Evolutionary conservation across 2,113 vertebrate genomes (phyloP), one percentile per base, ranked within the genome.

Genomic region (Sapayoa aenigma): DNA sequence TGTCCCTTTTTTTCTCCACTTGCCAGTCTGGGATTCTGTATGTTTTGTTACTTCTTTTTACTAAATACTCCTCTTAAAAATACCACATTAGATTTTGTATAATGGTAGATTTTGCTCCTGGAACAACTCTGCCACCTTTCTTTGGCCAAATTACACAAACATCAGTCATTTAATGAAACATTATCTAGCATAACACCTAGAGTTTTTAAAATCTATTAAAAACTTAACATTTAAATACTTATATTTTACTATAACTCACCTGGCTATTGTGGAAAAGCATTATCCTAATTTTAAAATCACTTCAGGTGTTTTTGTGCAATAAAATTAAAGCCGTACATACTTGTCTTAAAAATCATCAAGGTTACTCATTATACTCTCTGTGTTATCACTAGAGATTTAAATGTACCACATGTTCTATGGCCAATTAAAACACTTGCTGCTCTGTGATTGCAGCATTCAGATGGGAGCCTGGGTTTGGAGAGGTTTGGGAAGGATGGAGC

Each of bases 61-160:
- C 22, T 80, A 75, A 90, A 74, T 62, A 60, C 0, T 67, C 12
- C 27, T 53, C 35, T 66, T 80, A 47, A 89, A 83, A 93, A 84
- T 18, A 55, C 9, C 12, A 5, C 19, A 25, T 75, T 94, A 91
- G 8, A 11, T 28, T 84, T 74, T 90, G 12, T 41, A 33, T 44
- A 65, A 86, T 44, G 31, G 72, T 77, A 55, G 30, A 21, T 80
- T 80, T 95, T 94, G 78, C 91, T 93, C 22, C 72, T 93, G 87
- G 82, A 95, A 95, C 94, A 96, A 86, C 65, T 97, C 94, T 95
- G 85, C 93, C 87, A 94, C 87, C 87, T 93, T 58, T 90, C 96
- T 96, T 92, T 94, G 73, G 79, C 85, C 82, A 95, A 95, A 91
- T 87, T 84, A n/a, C 42, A 46, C 6, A 2, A 77, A 39, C 7